phyloP scores from a whole-genome alignment of 1,140 invertebrate genomes.

The Sitobion miscanthi region DNA sequence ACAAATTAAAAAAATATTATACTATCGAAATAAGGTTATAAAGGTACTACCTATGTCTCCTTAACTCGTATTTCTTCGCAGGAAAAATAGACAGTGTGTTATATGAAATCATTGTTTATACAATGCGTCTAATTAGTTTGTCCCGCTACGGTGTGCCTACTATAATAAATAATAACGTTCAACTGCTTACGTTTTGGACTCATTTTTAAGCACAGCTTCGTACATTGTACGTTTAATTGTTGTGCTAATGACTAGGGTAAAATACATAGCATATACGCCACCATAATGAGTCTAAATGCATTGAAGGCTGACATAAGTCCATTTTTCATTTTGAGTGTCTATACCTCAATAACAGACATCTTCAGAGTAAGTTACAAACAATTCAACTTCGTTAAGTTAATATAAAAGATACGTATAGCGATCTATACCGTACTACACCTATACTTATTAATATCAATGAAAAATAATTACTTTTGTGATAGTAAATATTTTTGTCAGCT shows the following conservation, averaged over 20 bases:
- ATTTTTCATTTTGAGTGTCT: background rate
- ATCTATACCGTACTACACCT: background rate
- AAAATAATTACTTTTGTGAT: background rate
- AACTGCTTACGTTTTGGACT: background rate
- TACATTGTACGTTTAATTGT: background rate
- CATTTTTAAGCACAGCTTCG: background rate
- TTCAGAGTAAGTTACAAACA: background rate
- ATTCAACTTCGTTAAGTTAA: background rate
- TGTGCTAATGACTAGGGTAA: background rate
- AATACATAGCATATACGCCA: background rate
- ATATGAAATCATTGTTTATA: background rate
- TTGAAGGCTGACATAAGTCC: background rate
- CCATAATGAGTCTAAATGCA: background rate
- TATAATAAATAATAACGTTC: background rate
- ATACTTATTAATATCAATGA: background rate
- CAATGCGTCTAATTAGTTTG: background rate
- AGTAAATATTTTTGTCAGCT: background rate
- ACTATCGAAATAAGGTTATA: background rate
- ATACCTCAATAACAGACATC: background rate
- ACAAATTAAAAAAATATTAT: too few relatives aligned
- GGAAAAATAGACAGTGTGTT: background rate
- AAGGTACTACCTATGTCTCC: background rate
- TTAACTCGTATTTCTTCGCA: background rate
- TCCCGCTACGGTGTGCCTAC: background rate
- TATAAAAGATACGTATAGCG: background rate